phyloP scores from a whole-genome alignment of 2,888 invertebrate genomes.

The Macrosiphum euphorbiae region DNA sequence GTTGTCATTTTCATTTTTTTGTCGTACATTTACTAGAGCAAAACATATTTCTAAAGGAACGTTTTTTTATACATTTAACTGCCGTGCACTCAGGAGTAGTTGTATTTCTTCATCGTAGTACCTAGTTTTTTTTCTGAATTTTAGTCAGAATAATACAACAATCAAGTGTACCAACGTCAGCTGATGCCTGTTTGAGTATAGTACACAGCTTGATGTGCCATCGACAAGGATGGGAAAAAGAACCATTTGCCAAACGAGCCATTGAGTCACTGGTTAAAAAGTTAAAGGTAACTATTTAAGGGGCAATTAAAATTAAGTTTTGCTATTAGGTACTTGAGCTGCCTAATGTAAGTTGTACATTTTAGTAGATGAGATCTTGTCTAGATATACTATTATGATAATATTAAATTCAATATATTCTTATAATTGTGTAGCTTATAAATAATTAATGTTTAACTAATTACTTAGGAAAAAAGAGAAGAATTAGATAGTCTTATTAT shows the following conservation, averaged over 20 bases:
- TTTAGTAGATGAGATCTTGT: not conserved
- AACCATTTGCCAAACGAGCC: conserved; percentile 97
- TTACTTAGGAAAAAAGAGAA: conserved; percentile 87
- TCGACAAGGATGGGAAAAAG: conserved; percentile 97
- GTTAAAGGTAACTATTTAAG: conserved; percentile 76
- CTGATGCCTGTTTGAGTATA: conserved; percentile 98
- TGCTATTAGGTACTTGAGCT: not conserved
- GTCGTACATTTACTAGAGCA: not conserved
- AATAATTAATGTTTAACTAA: not conserved
- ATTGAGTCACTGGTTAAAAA: conserved; percentile 99
- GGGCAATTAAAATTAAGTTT: conserved; percentile 16
- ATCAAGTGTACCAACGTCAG: conserved; percentile 86
- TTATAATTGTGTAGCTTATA: not conserved
- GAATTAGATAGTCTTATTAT: conserved; percentile 97
- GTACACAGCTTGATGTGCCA: conserved; percentile 99
- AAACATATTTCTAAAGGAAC: not conserved
- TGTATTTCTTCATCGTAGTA: not conserved
- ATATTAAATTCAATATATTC: not conserved
- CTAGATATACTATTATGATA: not conserved
- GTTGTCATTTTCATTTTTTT: not conserved
- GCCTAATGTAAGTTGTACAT: not conserved
- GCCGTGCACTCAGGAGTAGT: not conserved
- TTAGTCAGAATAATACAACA: conserved; percentile 61
- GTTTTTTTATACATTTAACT: not conserved
- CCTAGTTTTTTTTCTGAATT: conserved; percentile 9